Conservation (phyloP, 2,113 vertebrate genomes). For the Phylloscopus trochilus region DNA sequence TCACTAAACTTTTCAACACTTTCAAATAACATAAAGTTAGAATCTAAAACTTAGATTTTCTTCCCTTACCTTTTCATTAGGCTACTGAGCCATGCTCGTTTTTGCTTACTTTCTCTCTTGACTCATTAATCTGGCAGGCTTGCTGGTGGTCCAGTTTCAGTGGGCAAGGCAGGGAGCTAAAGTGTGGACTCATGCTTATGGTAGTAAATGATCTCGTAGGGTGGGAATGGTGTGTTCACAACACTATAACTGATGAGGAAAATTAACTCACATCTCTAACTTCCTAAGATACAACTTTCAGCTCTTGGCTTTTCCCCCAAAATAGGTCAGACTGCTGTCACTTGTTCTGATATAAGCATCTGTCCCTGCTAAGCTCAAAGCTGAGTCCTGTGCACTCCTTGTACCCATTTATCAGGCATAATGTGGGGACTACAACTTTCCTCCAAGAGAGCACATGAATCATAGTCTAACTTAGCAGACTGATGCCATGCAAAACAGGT, state of each 20-base stretch:
- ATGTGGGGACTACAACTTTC: not conserved
- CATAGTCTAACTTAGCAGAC: not conserved
- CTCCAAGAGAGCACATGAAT: not conserved
- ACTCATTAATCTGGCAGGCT: not conserved
- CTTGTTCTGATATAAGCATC: not conserved
- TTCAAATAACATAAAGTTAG: not conserved
- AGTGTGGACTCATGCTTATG: not conserved
- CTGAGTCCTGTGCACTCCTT: accelerated
- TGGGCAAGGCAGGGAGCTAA: not conserved
- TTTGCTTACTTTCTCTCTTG: not conserved
- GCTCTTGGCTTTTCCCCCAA: not conserved
- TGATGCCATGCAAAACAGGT: not conserved
- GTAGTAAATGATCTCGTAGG: not conserved
- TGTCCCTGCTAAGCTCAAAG: not conserved
- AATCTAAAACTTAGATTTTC: not conserved
- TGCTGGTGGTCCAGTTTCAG: not conserved
- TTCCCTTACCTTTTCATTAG: not conserved
- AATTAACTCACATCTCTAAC: not conserved
- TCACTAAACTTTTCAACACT: not conserved
- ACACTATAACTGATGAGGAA: not conserved
- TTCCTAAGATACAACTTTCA: not conserved
- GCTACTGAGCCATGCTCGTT: not conserved
- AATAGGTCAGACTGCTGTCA: not conserved
- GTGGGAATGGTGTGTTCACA: not conserved
- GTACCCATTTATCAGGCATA: accelerated